phyloP scores from a whole-genome alignment of 2,888 invertebrate species.

The Campopleginae sp. region DNA sequence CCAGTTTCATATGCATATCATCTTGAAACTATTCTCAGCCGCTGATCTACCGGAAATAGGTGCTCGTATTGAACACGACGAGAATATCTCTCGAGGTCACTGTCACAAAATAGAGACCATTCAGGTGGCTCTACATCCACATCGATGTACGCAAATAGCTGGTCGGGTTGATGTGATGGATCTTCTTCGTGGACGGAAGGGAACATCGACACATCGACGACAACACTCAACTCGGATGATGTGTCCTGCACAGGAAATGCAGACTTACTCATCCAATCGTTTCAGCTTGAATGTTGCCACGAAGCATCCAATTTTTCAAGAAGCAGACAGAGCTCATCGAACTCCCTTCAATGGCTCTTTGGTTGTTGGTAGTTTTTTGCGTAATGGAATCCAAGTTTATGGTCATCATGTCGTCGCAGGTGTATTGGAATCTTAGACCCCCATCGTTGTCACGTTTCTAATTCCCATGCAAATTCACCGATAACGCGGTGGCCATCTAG shows the following conservation, averaged over 20 bases:
- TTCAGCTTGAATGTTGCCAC: background rate
- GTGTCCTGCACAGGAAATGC: background rate
- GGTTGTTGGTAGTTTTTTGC: background rate
- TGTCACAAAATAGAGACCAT: background rate
- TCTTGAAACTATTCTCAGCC: background rate
- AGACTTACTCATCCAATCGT: background rate
- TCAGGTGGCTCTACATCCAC: background rate
- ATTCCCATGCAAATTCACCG: slow-evolving; percentile 27
- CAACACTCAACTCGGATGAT: background rate
- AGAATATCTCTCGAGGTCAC: background rate
- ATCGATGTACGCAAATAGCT: background rate
- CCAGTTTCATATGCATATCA: slow-evolving; percentile 3
- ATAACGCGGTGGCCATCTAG: background rate
- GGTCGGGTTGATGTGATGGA: background rate
- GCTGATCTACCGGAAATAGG: slow-evolving; percentile 17
- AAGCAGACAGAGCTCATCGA: background rate
- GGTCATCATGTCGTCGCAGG: background rate
- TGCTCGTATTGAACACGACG: background rate
- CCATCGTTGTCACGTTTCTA: background rate
- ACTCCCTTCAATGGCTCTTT: background rate
- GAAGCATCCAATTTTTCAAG: background rate
- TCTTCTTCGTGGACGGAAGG: background rate
- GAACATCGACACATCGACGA: background rate
- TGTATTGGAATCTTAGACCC: slow-evolving; percentile 9
- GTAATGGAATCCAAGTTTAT: background rate